Base-by-base conservation (phyloP, 2,888 invertebrate species). In the Bruchidius siliquastri region DNA sequence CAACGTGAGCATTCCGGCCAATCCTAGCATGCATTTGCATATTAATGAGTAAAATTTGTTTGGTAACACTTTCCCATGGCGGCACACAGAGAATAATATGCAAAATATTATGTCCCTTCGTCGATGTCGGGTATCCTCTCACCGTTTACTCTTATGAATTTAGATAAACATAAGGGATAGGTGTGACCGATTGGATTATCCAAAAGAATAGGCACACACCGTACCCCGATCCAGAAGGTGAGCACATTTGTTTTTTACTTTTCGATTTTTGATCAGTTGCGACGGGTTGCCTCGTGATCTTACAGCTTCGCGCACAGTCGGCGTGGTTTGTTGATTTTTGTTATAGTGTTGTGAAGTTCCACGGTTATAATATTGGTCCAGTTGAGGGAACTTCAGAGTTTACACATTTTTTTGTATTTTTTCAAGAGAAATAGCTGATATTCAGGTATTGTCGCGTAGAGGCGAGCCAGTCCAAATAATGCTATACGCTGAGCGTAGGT, bases 161-260 rank as follows among this genome's bases (percentile, higher is more conserved):
- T 74, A 75, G 73, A 74, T 77, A 85, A 84, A 85, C 84, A 84
- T 81, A 83, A 85, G 86, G 86, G 85, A 81, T 83, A 86, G 83
- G 86, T 86, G 86, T 86, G 86, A 86, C 86, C 82, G 85, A 86
- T 84, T 84, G 84, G 86, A 86, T 86, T 86, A 84, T 79, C 77
- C 77, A 68, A 82, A 81, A 81, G 81, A 82, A 81, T 78, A 75
- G 72, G n/a, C 69, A 49, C 26, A 49, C 26, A 76, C 77, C n/a
- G n/a, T n/a, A n/a, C n/a, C 73, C 21, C 18, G 72, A 67, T 22
- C 0, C 6, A 20, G n/a, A 21, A 22, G 68, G 73, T 72, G 73
- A 71, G 73, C 73, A 72, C 74, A 71, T 72, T 73, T 73, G 71
- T 75, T 73, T 75, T 74, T 72, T 76, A 0, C 18, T 73, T 74